Evolutionary conservation across 2,888 invertebrate species (phyloP), one percentile per base, ranked within the genome.

Genomic region (Steinernema carpocapsae): DNA sequence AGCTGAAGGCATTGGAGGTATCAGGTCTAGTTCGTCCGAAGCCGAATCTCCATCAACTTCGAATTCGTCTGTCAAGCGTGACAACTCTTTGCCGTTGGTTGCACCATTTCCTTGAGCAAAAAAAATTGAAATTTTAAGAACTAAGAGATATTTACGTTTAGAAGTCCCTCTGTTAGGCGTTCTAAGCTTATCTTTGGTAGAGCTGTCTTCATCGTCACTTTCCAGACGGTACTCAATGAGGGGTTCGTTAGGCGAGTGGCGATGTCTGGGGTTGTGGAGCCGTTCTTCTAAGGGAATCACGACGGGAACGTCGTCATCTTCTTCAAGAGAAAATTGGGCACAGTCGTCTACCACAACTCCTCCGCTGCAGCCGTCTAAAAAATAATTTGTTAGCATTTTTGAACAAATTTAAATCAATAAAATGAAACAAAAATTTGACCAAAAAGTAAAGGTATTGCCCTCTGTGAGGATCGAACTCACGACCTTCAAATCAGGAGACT

Each of bases 71-170:
- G 56, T 56, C 24, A 56, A 24, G 6, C 56, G 56, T 10, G 56
- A 56, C 26, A 56, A 26, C 26, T 56, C 56, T 56, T 56, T 56
- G 56, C 56, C 56, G 56, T 56, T 56, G 7, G 56, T 56, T 4
- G 56, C 19, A 26, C 56, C 56, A 17, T 56, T 56, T 19, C 56
- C 56, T 56, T 6, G 19, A 51, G 14, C 14, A 14, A 43, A 43
- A n/a, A n/a, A n/a, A n/a, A n/a, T n/a, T n/a, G n/a, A n/a, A n/a
- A n/a, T n/a, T n/a, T n/a, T n/a, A n/a, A n/a, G n/a, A n/a, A n/a
- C n/a, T n/a, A n/a, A n/a, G n/a, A n/a, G n/a, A n/a, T n/a, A n/a
- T n/a, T 6, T 56, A 56, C 56, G 22, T 56, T 56, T 56, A 6
- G 56, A 56, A 24, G 19, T 56, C 24, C 3, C 17, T 26, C 56